A percentile compares a stretch with the other conserved stretches of the same genome.
These are phyloP conservation scores for Brachypteracias leptosomus DNA, from an alignment of 2,113 vertebrate species.

Conservation along the genomic window DNA sequence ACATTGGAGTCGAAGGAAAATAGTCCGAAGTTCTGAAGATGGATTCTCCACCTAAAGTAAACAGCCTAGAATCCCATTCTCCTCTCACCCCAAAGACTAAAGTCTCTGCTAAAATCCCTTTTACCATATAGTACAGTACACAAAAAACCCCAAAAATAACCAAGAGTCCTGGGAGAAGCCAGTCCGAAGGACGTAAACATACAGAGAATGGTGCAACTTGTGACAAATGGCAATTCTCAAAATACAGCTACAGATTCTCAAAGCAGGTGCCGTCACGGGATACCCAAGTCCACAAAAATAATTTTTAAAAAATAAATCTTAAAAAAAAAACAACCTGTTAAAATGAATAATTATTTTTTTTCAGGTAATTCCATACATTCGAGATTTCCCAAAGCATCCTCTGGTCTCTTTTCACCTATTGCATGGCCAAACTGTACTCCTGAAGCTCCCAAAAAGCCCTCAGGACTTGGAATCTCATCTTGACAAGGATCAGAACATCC, in stretches of 20 bases:
- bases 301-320: constrained; percentile 87
- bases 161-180: constrained; percentile 86
- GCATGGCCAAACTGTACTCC: constrained; percentile 77
- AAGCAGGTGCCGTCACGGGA: constrained; percentile 79
- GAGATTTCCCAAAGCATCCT: constrained; percentile 78
- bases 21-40: constrained; percentile 82
- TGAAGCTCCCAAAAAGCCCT: constrained; percentile 70
- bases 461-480: constrained; percentile 81
- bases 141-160: constrained; percentile 80
- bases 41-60: constrained; percentile 89
- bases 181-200: constrained; percentile 89
- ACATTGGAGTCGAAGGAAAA: constrained; percentile 96
- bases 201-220: constrained; percentile 91
- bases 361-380: constrained; percentile 85
- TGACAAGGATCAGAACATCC: constrained; percentile 76
- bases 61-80: constrained; percentile 89
- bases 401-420: constrained; percentile 80
- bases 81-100: constrained; percentile 82
- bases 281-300: constrained; percentile 87
- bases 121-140: constrained; percentile 97
- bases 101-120: constrained; percentile 99
- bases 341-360: constrained; percentile 77
- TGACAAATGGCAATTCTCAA: constrained; percentile 84
- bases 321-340: constrained; percentile 83
- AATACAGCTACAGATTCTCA: constrained; percentile 82